These are phyloP conservation scores for Trichosurus vulpecula DNA, from an alignment of 2,797 vertebrate species.

Conservation along the genomic window DNA sequence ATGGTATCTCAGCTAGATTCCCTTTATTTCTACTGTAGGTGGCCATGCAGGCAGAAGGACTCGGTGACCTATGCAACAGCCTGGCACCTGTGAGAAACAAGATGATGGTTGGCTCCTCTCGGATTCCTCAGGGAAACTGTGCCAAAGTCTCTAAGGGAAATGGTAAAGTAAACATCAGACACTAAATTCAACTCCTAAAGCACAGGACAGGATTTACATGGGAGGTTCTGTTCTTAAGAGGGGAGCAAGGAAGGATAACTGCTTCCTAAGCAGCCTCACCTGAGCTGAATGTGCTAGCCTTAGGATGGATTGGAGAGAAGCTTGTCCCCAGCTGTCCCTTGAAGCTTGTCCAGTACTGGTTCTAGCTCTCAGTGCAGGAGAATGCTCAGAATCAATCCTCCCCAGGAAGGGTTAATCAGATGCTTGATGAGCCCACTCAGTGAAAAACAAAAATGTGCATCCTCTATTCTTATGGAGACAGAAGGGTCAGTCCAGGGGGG, in stretches of 20 bases:
- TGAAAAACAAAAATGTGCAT: neutral
- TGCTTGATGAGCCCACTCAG: neutral
- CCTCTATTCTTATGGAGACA: conserved; percentile 20
- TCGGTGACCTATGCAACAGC: neutral
- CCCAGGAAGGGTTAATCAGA: conserved; percentile 49
- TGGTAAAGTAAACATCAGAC: neutral
- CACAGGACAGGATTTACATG: neutral
- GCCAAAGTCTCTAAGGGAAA: conserved; percentile 16
- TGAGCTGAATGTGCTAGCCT: neutral
- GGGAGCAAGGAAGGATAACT: neutral
- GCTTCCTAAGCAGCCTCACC: neutral
- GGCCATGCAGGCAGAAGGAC: neutral
- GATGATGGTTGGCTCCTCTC: neutral
- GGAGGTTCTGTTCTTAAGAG: neutral
- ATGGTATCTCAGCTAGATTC: neutral
- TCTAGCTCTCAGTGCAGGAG: conserved; percentile 11
- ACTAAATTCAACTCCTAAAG: neutral
- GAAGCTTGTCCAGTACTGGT: conserved; percentile 42
- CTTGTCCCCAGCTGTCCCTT: neutral
- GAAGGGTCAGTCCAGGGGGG: neutral
- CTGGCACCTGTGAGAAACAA: neutral
- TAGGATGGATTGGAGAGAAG: neutral
- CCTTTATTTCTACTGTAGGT: conserved; percentile 12
- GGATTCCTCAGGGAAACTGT: conserved; percentile 8
- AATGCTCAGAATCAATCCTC: conserved; percentile 15